phyloP scores from a whole-genome alignment of 2,113 vertebrate genomes.

The Phyllostomus discolor region DNA sequence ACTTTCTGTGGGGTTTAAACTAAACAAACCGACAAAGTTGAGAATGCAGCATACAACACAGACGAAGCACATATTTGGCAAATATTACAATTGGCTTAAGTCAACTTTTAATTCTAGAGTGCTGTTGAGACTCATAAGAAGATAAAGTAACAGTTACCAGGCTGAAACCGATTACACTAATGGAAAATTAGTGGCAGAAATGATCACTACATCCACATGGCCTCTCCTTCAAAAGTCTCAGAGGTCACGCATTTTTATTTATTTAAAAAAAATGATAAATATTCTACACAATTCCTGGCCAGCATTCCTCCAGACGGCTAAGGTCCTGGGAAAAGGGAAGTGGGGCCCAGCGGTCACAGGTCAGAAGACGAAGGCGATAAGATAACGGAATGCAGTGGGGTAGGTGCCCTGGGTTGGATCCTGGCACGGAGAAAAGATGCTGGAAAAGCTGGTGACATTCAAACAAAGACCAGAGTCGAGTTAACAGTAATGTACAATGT shows the following conservation, averaged over 20 bases:
- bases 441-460: not conserved
- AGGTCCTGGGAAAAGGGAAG: constrained; percentile 22
- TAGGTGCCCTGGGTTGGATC: not conserved
- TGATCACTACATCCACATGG: constrained; percentile 56
- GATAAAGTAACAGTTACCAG: constrained; percentile 48
- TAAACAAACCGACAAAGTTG: constrained; percentile 14
- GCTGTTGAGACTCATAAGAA: constrained; percentile 46
- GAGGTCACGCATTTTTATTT: not conserved
- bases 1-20: constrained; percentile 42
- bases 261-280: not conserved
- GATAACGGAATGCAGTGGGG: not conserved
- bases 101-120: constrained; percentile 68
- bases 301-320: not conserved
- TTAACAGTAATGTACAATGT: not conserved
- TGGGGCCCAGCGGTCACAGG: not conserved
- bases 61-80: constrained; percentile 63
- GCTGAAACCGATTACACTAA: constrained; percentile 52
- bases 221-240: constrained; percentile 21
- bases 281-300: not conserved
- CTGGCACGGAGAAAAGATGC: not conserved
- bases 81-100: constrained; percentile 63
- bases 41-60: constrained; percentile 38
- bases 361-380: constrained; percentile 1
- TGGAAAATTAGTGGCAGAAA: constrained; percentile 68
- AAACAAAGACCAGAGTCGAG: not conserved